phyloP scores from a whole-genome alignment of 2,888 invertebrate species.

The Siphlonurus alternatus region DNA sequence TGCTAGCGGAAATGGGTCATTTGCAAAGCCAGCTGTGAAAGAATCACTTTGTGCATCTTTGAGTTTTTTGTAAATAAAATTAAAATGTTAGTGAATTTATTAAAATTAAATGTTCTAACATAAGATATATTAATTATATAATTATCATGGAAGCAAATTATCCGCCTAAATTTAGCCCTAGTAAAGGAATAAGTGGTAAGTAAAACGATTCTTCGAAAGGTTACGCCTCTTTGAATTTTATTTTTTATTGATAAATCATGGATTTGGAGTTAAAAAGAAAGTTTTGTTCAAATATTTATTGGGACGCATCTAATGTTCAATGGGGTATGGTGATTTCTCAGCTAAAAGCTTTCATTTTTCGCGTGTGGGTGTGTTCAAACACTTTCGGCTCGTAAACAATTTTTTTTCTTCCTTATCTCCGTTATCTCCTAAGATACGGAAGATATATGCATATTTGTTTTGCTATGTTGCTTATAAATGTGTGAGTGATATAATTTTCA shows the following conservation, averaged over 20 bases:
- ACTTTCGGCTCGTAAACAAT: no score
- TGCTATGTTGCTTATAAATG: no score
- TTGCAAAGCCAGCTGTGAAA: background rate
- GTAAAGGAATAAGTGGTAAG: constrained; percentile 15
- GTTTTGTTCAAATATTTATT: background rate
- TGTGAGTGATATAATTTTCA: no score
- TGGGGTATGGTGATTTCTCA: background rate
- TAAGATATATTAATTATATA: background rate
- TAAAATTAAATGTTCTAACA: background rate
- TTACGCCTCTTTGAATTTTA: background rate
- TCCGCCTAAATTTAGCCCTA: constrained; percentile 15
- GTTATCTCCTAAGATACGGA: no score
- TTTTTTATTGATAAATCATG: background rate
- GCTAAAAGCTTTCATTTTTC: background rate
- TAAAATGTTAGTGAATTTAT: background rate
- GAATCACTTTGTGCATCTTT: background rate
- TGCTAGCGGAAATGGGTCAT: background rate
- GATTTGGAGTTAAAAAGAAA: background rate
- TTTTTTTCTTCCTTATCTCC: no score
- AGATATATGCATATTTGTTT: no score
- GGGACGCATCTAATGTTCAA: background rate
- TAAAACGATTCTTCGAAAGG: background rate
- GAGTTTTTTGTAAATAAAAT: background rate
- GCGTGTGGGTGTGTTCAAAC: no score
- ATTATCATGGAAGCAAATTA: constrained; percentile 15